Conservation (phyloP, 2,888 invertebrate genomes). For the Volucella inanis region DNA sequence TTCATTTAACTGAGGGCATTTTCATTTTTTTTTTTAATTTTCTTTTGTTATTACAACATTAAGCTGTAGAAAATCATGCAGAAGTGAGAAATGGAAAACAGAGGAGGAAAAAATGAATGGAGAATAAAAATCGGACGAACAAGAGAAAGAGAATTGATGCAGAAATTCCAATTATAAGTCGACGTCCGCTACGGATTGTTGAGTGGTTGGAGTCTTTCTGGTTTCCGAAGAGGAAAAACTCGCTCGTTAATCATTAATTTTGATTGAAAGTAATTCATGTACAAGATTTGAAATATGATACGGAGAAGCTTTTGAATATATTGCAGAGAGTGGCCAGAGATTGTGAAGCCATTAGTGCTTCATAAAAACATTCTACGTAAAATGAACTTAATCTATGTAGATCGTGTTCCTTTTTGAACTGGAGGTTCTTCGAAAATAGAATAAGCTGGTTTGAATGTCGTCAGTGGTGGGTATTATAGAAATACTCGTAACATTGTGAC, state of each 20-base stretch:
- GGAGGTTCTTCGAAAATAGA: too few relatives aligned
- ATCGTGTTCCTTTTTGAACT: too few relatives aligned
- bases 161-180: constrained; percentile 48
- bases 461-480: too few relatives aligned
- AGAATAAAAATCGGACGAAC: constrained; percentile 11
- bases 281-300: constrained; percentile 15
- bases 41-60: constrained; percentile 42
- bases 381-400: too few relatives aligned
- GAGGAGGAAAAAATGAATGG: neutral
- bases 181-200: constrained; percentile 46
- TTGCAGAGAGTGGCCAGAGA: neutral
- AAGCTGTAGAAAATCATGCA: neutral
- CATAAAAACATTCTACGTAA: too few relatives aligned
- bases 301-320: constrained; percentile 7
- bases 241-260: constrained; percentile 40
- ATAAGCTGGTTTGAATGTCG: too few relatives aligned
- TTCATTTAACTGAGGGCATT: constrained; percentile 16
- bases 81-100: neutral
- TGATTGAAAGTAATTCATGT: constrained; percentile 23
- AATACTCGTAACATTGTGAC: too few relatives aligned
- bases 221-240: constrained; percentile 9
- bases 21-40: constrained; percentile 5
- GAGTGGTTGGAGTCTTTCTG: constrained; percentile 8
- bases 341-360: too few relatives aligned
- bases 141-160: constrained; percentile 37